These are phyloP conservation scores for rabbit (Oryctolagus cuniculus) DNA, from an alignment of 2,113 vertebrate genomes.

Conservation along the genomic window mOryCun1.1 NC_091453.1:2686001-2686500, in stretches of 20 bases:
- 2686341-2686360: conserved; percentile 26
- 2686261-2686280: neutral
- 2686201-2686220: neutral
- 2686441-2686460: conserved; percentile 55
- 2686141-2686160: neutral
- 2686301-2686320: conserved; percentile 15
- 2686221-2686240: neutral
- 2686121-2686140: neutral
- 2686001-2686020: neutral
- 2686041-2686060: neutral
- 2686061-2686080: neutral
- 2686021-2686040: conserved; percentile 3
- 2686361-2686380: conserved; percentile 1
- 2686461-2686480: conserved; percentile 59
- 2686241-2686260: neutral
- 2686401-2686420: conserved; percentile 35
- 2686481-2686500: conserved; percentile 53
- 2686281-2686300: conserved; percentile 1
- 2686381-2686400: neutral
- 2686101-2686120: neutral
- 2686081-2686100: neutral
- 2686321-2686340: neutral
- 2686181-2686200: neutral
- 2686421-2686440: conserved; percentile 59
- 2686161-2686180: neutral